These are phyloP conservation scores for Chelonoidis abingdonii DNA, from an alignment of 2,113 vertebrate species.

Conservation along the genomic window DNA sequence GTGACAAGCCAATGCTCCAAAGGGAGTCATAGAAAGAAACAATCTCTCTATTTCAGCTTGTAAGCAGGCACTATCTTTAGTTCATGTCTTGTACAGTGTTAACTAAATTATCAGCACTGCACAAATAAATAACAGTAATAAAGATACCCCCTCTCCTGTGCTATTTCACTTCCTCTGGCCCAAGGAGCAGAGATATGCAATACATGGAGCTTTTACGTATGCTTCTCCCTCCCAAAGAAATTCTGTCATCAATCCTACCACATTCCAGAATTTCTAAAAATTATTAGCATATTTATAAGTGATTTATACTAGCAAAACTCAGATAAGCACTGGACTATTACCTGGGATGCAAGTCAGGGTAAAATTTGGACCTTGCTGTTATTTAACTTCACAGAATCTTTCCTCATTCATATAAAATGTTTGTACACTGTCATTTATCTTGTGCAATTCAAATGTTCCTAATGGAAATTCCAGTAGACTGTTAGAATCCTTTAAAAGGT, in stretches of 20 bases:
- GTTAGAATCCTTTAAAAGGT: not conserved
- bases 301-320: not conserved
- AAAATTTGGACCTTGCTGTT: not conserved
- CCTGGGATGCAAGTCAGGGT: not conserved
- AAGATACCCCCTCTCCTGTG: not conserved
- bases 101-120: not conserved
- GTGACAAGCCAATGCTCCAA: not conserved
- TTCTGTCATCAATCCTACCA: not conserved
- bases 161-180: not conserved
- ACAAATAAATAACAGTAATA: not conserved
- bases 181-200: not conserved
- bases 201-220: not conserved
- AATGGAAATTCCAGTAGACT: not conserved
- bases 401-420: not conserved
- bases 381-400: not conserved
- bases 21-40: not conserved
- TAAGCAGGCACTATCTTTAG: not conserved
- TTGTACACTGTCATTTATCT: not conserved
- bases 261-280: not conserved
- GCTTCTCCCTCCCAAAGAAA: not conserved
- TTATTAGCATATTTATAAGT: not conserved
- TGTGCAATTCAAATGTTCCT: not conserved
- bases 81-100: not conserved
- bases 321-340: not conserved
- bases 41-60: not conserved